Percentiles rank a stretch among this genome's conserved stretches.
Conservation (phyloP, 2,113 vertebrate species). For the Gallinago undulata region DNA sequence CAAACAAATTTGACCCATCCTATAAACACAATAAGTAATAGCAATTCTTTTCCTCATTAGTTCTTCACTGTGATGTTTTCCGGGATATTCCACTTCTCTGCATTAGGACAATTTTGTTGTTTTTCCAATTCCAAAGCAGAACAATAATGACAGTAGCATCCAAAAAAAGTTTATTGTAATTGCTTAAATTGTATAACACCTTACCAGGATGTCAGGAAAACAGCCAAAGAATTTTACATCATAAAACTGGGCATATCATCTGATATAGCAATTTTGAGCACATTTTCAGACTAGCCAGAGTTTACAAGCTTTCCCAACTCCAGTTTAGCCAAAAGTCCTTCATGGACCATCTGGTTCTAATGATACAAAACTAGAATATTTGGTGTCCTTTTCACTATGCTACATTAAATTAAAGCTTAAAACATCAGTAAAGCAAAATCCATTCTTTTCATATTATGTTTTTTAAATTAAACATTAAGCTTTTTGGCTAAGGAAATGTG, state of each 20-base stretch:
- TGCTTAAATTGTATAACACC: slow-evolving; percentile 51
- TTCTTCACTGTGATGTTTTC: slow-evolving; percentile 13
- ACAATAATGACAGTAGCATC: slow-evolving; percentile 36
- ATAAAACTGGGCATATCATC: slow-evolving; percentile 44
- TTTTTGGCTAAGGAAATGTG: slow-evolving; percentile 9
- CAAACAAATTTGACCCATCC: background rate
- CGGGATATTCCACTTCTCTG: background rate
- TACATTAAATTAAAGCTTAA: slow-evolving; percentile 56
- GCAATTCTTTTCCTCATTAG: background rate
- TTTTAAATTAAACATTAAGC: slow-evolving; percentile 16
- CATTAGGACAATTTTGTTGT: slow-evolving; percentile 7
- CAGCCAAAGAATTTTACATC: slow-evolving; percentile 38
- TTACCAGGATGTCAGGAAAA: slow-evolving; percentile 33
- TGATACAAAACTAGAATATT: slow-evolving; percentile 61
- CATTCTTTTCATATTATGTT: slow-evolving; percentile 33
- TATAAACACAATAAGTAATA: slow-evolving; percentile 5
- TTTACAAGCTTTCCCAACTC: slow-evolving; percentile 46
- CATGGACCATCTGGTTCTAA: slow-evolving; percentile 67
- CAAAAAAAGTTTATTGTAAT: slow-evolving; percentile 51
- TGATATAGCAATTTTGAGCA: slow-evolving; percentile 42
- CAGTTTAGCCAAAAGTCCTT: slow-evolving; percentile 46
- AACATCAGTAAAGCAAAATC: slow-evolving; percentile 32
- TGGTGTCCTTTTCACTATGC: slow-evolving; percentile 43
- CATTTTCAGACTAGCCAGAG: slow-evolving; percentile 46
- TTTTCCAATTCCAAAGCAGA: slow-evolving; percentile 7